A percentile compares a stretch with the other conserved stretches of the same genome.
Conservation (phyloP, 2,888 invertebrate genomes). For the Cantharis lateralis region DNA sequence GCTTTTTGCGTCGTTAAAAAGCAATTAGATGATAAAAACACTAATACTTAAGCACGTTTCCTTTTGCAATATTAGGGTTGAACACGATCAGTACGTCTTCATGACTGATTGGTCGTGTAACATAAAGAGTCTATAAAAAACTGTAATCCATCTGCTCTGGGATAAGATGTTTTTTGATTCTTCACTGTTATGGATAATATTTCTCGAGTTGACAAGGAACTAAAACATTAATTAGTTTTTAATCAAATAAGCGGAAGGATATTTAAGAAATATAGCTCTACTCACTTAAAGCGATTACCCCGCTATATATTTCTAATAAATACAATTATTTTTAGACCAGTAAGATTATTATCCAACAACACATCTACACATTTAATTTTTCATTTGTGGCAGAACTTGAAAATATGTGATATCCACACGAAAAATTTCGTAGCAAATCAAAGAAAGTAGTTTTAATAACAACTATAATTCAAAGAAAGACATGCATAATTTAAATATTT, state of each 20-base stretch:
- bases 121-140: conserved; percentile 21
- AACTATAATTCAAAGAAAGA: too few species aligned
- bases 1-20: conserved; percentile 30
- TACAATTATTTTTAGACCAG: conserved; percentile 5
- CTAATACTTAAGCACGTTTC: conserved; percentile 30
- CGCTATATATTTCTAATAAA: conserved; percentile 10
- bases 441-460: too few species aligned
- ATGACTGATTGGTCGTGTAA: conserved; percentile 31
- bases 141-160: conserved; percentile 26
- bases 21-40: conserved; percentile 33
- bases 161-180: conserved; percentile 24
- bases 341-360: background rate
- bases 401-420: too few species aligned
- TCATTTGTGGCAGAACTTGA: too few species aligned
- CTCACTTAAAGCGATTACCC: conserved; percentile 13
- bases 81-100: conserved; percentile 25
- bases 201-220: conserved; percentile 25
- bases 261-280: conserved; percentile 13
- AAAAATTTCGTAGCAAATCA: too few species aligned
- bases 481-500: too few species aligned
- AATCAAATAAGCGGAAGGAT: conserved; percentile 15
- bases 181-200: conserved; percentile 20
- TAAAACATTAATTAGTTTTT: conserved; percentile 24
- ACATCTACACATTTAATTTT: too few species aligned
- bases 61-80: conserved; percentile 24